Evolutionary conservation across 2,113 vertebrate genomes (phyloP).

Genomic region (Megaptera novaeangliae): DNA sequence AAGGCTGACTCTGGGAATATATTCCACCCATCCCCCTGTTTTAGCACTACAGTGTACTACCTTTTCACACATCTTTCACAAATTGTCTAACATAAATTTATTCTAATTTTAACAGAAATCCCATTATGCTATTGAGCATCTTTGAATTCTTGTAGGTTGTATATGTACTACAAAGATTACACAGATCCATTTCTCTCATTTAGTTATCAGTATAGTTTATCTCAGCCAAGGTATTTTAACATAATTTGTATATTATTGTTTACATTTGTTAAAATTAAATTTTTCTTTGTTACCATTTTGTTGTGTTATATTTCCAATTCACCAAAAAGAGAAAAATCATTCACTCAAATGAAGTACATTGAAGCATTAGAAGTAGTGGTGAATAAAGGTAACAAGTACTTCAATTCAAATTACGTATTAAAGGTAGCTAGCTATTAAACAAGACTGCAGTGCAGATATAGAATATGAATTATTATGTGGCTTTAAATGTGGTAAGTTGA

Average conservation of each 20-base stretch:
- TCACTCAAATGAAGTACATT: background rate
- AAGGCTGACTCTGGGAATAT: background rate
- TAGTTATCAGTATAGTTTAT: background rate
- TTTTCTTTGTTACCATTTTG: background rate
- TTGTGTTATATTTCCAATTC: constrained; percentile 16
- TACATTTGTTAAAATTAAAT: constrained; percentile 9
- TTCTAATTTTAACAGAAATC: constrained; percentile 15
- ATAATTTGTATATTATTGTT: background rate
- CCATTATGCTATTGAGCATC: background rate
- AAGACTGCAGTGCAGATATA: background rate
- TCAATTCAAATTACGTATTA: background rate
- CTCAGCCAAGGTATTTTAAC: background rate
- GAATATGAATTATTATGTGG: background rate
- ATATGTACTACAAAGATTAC: background rate
- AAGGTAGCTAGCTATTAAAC: background rate
- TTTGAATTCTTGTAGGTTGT: background rate
- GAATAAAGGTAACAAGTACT: background rate
- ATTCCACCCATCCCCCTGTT: background rate
- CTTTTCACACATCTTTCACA: background rate
- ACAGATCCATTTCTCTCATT: background rate
- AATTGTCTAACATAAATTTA: constrained; percentile 10
- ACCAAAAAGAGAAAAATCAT: background rate
- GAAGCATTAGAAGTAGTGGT: background rate
- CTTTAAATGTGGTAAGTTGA: background rate
- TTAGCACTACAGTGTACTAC: background rate